Base-by-base conservation (phyloP, 2,888 invertebrate genomes). In the Eilema griseolum region DNA sequence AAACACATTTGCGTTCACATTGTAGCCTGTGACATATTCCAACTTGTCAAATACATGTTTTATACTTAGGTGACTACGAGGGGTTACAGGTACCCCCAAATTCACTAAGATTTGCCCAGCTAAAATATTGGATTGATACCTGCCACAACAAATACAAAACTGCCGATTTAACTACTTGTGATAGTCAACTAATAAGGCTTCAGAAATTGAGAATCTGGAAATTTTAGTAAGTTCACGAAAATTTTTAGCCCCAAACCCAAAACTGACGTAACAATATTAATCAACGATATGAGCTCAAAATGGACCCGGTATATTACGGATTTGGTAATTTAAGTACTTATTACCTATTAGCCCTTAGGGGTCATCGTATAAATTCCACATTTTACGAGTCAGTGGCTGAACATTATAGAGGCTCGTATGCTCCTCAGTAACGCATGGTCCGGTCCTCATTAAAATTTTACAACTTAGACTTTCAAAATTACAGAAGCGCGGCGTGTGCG, bases 291-390 rank as follows among this genome's bases (percentile, higher is more conserved):
- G 52, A 52, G 52, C 52, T n/a, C 52, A 10, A 20, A n/a, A 52
- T 52, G 52, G n/a, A 52, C 52, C 52, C 52, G 52, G 52, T 52
- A n/a, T n/a, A 52, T n/a, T 52, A 52, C n/a, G n/a, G 52, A 52
- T 52, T 52, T 10, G n/a, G 20, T 52, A 52, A 52, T 52, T 52
- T 52, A 52, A n/a, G 23, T 61, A 23, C n/a, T n/a, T 61, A 33
- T 33, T 61, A 23, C 31, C 61, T 33, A 28, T 61, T 61, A 33
- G 12, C 23, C 61, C n/a, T 28, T 12, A 61, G 23, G 23, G 28
- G 11, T 61, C 33, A 61, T 23, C 11, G 61, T 61, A 61, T 61
- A 61, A 61, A 61, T 61, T 61, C 31, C 12, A 33, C 31, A n/a
- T 61, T 61, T 61, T 61, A 61, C 23, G 37, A 62, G 37, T 23